Percentiles rank a stretch among this genome's conserved stretches.
phyloP scores from a whole-genome alignment of 2,888 invertebrate species.

The Cataglyphis livida region DNA sequence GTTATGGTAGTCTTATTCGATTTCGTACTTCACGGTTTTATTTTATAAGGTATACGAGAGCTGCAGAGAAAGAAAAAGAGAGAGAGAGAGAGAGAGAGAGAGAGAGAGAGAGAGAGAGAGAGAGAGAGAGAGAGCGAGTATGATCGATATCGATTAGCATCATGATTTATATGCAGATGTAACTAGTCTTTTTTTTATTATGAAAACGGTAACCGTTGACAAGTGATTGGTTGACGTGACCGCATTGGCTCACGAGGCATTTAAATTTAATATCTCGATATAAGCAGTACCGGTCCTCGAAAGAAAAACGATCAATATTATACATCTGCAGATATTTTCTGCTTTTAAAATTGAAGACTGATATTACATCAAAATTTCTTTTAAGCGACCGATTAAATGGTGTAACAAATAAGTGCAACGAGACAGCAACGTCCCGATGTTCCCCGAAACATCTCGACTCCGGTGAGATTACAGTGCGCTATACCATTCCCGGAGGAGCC shows the following conservation, averaged over 20 bases:
- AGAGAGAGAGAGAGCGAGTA: constrained; percentile 40
- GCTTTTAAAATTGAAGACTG: not conserved
- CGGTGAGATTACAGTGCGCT: constrained; percentile 62
- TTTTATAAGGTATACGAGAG: constrained; percentile 58
- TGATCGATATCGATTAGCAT: constrained; percentile 70
- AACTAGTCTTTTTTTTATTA: constrained; percentile 6
- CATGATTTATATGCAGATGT: constrained; percentile 54
- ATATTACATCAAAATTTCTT: not conserved
- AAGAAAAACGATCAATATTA: not conserved
- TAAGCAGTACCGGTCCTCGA: not conserved
- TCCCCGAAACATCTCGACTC: constrained; percentile 51
- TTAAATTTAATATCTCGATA: constrained; percentile 7
- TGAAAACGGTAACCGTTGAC: not conserved
- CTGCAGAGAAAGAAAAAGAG: constrained; percentile 3
- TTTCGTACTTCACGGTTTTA: constrained; percentile 37
- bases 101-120: too few relatives aligned
- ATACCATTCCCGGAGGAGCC: constrained; percentile 53
- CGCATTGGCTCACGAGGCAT: not conserved
- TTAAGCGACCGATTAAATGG: constrained; percentile 1
- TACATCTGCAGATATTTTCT: not conserved
- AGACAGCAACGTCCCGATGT: constrained; percentile 26
- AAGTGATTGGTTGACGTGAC: constrained; percentile 7
- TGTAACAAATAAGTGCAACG: constrained; percentile 4
- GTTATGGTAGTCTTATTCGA: constrained; percentile 57
- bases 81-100: constrained; percentile 28